These are phyloP conservation scores for Cheilosia urbana DNA, from an alignment of 2,888 invertebrate species.

Conservation along the genomic window DNA sequence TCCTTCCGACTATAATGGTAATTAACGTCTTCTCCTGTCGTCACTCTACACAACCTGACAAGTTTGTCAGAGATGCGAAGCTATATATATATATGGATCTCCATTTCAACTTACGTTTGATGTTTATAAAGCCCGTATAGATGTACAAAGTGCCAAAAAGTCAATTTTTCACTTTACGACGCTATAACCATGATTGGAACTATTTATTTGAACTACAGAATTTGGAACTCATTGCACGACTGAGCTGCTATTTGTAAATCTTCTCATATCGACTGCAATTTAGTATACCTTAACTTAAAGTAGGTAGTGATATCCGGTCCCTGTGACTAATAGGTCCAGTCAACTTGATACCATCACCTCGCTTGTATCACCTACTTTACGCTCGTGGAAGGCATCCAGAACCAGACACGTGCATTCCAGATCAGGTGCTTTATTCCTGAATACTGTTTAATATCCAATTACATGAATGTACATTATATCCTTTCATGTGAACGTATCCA, in stretches of 20 bases:
- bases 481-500: background rate
- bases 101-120: too few relatives aligned
- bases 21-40: too few relatives aligned
- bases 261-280: background rate
- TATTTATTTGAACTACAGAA: too few relatives aligned
- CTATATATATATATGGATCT: too few relatives aligned
- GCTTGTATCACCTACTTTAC: slow-evolving; percentile 11
- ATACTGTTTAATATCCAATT: slow-evolving; percentile 46
- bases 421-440: slow-evolving; percentile 32
- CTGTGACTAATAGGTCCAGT: background rate
- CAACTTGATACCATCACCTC: background rate
- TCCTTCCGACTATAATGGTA: too few relatives aligned
- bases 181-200: too few relatives aligned
- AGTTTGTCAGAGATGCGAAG: too few relatives aligned
- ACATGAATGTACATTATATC: slow-evolving; percentile 10
- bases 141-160: too few relatives aligned
- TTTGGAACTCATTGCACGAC: too few relatives aligned
- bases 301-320: background rate
- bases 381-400: background rate
- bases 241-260: background rate
- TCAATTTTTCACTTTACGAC: too few relatives aligned
- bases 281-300: background rate
- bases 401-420: slow-evolving; percentile 7
- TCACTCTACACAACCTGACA: too few relatives aligned
- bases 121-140: too few relatives aligned